These are phyloP conservation scores for Mechanitis mazaeus DNA, from an alignment of 2,888 invertebrate genomes.

Conservation along the genomic window DNA sequence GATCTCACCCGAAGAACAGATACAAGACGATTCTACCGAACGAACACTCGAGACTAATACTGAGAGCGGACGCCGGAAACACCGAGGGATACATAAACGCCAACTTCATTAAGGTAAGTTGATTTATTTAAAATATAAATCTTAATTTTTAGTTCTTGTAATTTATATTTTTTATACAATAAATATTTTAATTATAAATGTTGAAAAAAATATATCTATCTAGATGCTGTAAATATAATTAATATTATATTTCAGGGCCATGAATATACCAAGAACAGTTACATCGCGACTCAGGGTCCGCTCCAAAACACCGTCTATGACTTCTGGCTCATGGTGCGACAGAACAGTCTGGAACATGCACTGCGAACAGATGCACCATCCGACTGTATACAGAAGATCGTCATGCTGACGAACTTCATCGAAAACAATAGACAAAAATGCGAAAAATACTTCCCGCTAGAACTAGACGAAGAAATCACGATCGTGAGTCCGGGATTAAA, in stretches of 20 bases:
- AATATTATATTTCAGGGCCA: conserved; percentile 82
- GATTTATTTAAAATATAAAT: neutral
- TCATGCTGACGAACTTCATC: conserved; percentile 93
- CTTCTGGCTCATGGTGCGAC: conserved; percentile 92
- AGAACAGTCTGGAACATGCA: conserved; percentile 57
- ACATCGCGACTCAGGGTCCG: conserved; percentile 96
- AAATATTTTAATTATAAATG: no score
- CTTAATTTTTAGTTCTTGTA: no score
- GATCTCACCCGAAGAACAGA: conserved; percentile 92
- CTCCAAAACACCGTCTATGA: conserved; percentile 91
- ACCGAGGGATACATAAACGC: conserved; percentile 93
- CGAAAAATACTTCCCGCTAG: conserved; percentile 89
- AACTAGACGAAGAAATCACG: conserved; percentile 62
- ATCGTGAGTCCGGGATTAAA: conserved; percentile 39
- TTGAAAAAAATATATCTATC: neutral
- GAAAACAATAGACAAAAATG: conserved; percentile 92
- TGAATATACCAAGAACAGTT: conserved; percentile 89
- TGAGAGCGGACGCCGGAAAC: conserved; percentile 71
- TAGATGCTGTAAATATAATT: neutral
- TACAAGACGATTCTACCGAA: conserved; percentile 94
- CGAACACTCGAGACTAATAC: conserved; percentile 88
- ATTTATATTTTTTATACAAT: no score
- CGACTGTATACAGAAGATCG: conserved; percentile 77
- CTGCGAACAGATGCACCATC: conserved; percentile 15
- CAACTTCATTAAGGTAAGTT: conserved; percentile 89